These are phyloP conservation scores for Apomyelois bistriatella DNA, from an alignment of 2,888 invertebrate genomes.

Conservation along the genomic window DNA sequence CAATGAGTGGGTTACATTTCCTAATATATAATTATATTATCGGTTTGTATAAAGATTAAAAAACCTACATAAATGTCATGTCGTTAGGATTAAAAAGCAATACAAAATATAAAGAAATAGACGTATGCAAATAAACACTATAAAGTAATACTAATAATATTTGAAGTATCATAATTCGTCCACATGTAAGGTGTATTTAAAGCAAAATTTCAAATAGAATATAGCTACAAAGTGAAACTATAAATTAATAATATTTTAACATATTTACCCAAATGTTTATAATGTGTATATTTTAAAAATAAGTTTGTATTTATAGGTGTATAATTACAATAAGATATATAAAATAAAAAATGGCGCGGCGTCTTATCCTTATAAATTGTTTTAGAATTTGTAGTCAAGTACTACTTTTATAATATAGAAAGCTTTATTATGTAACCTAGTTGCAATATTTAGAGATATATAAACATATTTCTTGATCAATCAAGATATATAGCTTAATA, in stretches of 20 bases:
- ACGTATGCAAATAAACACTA: constrained; percentile 27
- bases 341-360: constrained; percentile 19
- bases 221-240: constrained; percentile 15
- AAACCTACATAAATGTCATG: no score
- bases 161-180: constrained; percentile 65
- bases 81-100: not conserved
- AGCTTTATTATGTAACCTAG: not conserved
- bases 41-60: no score
- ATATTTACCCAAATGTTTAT: not conserved
- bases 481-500: no score
- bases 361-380: constrained; percentile 12
- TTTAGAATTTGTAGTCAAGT: not conserved
- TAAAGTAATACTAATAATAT: constrained; percentile 15
- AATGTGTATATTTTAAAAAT: not conserved
- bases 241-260: not conserved
- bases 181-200: constrained; percentile 60
- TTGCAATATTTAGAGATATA: no score
- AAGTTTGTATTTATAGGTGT: not conserved
- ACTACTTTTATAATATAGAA: not conserved
- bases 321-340: not conserved
- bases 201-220: constrained; percentile 30
- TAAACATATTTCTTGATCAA: no score
- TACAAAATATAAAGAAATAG: constrained; percentile 8
- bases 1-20: no score
- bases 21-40: no score